Percentiles rank a stretch among this genome's conserved stretches.
Conservation (phyloP, 1,140 invertebrate species). For the Agrypnia vestita region DNA sequence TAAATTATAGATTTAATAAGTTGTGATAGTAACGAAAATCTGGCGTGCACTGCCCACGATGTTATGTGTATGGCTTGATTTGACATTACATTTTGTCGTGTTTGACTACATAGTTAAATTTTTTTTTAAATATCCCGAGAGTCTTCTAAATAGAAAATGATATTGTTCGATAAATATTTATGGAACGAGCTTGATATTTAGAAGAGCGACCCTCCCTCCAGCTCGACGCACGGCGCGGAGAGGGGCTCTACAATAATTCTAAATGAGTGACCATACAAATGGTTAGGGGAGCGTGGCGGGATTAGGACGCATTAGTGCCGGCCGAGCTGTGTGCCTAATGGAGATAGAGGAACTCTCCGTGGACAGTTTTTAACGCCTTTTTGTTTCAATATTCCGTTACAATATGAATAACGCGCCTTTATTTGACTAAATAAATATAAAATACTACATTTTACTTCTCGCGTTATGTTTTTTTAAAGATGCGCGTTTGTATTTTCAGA, state of each 20-base stretch:
- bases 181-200: conserved; percentile 1
- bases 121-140: too few species aligned
- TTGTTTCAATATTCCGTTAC: not conserved
- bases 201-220: not conserved
- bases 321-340: conserved; percentile 16
- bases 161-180: conserved; percentile 5
- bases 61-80: too few species aligned
- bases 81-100: too few species aligned
- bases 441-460: not conserved
- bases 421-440: not conserved
- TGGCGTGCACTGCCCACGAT: too few species aligned
- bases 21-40: too few species aligned
- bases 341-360: conserved; percentile 27
- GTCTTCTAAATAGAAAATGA: too few species aligned
- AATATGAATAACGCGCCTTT: not conserved
- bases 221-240: too few species aligned
- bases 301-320: conserved; percentile 38
- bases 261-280: conserved; percentile 50
- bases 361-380: conserved; percentile 10
- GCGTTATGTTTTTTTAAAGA: not conserved
- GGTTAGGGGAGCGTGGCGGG: conserved; percentile 11
- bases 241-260: conserved; percentile 36
- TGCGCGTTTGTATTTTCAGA: conserved; percentile 62
- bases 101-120: too few species aligned
- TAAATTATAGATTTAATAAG: not conserved